Evolutionary conservation across 2,113 vertebrate species (phyloP).

Genomic region (Sceloporus tristichus): DNA sequence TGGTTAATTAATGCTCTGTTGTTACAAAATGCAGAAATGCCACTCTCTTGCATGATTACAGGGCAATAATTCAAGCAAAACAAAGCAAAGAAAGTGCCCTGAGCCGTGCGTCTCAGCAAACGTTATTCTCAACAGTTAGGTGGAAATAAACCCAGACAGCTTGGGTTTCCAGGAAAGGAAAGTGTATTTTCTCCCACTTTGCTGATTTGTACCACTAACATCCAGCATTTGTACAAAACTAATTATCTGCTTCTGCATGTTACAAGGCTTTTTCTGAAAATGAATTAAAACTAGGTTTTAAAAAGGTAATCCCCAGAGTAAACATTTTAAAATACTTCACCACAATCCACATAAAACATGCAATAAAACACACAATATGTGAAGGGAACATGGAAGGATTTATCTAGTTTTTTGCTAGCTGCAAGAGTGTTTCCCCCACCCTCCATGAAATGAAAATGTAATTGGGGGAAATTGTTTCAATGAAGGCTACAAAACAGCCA

Average conservation of each 20-base stretch:
- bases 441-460: not conserved
- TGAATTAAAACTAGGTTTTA: slow-evolving; percentile 17
- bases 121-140: not conserved
- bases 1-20: slow-evolving; percentile 63
- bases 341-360: accelerated
- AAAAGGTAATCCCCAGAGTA: not conserved
- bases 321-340: not conserved
- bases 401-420: not conserved
- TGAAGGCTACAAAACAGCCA: not conserved
- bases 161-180: not conserved
- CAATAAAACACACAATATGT: slow-evolving; percentile 12
- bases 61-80: slow-evolving; percentile 27
- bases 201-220: accelerated
- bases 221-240: not conserved
- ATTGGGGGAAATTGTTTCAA: not conserved
- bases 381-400: not conserved
- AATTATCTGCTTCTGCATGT: slow-evolving; percentile 32
- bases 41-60: not conserved
- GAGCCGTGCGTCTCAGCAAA: slow-evolving; percentile 4
- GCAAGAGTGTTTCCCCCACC: not conserved
- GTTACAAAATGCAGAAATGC: slow-evolving; percentile 19
- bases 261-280: slow-evolving; percentile 28
- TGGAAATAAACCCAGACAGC: not conserved
- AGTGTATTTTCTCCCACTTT: accelerated
- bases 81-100: not conserved